Base-by-base conservation (phyloP, 2,113 vertebrate species). In the Saguinus imperator region DNA sequence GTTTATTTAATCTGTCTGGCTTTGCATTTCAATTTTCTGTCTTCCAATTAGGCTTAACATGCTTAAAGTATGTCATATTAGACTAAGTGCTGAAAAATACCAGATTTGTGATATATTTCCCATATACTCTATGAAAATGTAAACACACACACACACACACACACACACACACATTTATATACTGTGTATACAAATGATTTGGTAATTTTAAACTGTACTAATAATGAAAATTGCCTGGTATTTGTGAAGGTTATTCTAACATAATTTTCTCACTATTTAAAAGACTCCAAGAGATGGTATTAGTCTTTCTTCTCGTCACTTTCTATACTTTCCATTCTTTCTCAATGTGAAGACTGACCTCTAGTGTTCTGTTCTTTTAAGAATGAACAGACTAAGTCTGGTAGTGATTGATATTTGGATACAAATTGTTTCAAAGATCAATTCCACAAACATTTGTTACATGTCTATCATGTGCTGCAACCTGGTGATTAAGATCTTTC, bases 281-380 rank as follows among this genome's bases (percentile, higher is more conserved):
- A 79, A 73, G 57, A 40, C 17, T 79, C 45, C n/a, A 90, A 86
- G n/a, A 55, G n/a, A 82, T 4, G 18, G 25, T 6, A 18, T 55
- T 45, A 12, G 52, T 52, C 45, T 61, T 29, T n/a, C 43, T 20
- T 14, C 18, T 18, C 45, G 5, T 52, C 58, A 77, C 16, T 27
- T 3, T 8, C 40, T 72, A 2, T 0, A 35, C 6, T 86, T 58
- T 70, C 81, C 27, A 4, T 29, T 29, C 55, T 64, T 97, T 98
- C 77, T 89, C 13, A 43, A 88, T 43, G 97, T 84, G 97, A 97
- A 98, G 77, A 97, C 89, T 98, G 99, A 97, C 99, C 99, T 98
- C 98, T 99, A 98, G 98, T 97, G 99, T 96, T 98, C 61, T 14
- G 35, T 96, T 94, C 84, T 89, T 98, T 94, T 37, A 95, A 97